These are phyloP conservation scores for Sebastolobus altivelis DNA, from an alignment of 2,797 vertebrate species.

Conservation along the genomic window DNA sequence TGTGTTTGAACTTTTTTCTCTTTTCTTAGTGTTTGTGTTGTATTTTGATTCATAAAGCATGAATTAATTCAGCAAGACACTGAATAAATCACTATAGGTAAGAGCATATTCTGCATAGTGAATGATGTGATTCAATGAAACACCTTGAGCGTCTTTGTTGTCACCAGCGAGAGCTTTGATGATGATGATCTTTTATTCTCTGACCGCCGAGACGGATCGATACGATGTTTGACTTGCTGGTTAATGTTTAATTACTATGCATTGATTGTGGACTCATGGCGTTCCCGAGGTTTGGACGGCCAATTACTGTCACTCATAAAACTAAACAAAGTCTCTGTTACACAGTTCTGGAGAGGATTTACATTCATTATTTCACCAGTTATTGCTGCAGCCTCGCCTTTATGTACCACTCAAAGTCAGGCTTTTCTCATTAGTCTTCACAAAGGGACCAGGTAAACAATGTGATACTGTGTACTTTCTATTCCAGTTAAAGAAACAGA, in stretches of 20 bases:
- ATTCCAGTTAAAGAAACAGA: constrained; percentile 2
- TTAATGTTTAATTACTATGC: constrained; percentile 77
- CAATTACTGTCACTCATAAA: constrained; percentile 54
- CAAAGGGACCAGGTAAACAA: background rate
- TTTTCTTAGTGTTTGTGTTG: background rate
- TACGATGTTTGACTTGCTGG: constrained; percentile 64
- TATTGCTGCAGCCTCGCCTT: constrained; percentile 20
- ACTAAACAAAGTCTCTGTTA: constrained; percentile 36
- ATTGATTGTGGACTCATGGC: constrained; percentile 52
- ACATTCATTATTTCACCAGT: constrained; percentile 18
- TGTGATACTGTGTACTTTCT: constrained; percentile 27
- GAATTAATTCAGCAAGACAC: background rate
- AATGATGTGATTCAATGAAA: constrained; percentile 33
- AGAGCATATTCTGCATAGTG: background rate
- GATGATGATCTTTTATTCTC: constrained; percentile 27
- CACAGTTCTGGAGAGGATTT: constrained; percentile 28
- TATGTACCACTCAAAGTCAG: constrained; percentile 24
- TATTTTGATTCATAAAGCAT: background rate
- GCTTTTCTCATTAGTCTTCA: constrained; percentile 34
- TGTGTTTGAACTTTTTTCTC: background rate
- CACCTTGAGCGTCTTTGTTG: constrained; percentile 12
- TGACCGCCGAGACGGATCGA: constrained; percentile 30
- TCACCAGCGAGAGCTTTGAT: constrained; percentile 29
- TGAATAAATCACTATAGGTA: background rate
- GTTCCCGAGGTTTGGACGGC: constrained; percentile 49